These are phyloP conservation scores for Beroe forskalii DNA, from an alignment of 37 sponge, comb jelly and placozoan species.

Conservation along the genomic window DNA sequence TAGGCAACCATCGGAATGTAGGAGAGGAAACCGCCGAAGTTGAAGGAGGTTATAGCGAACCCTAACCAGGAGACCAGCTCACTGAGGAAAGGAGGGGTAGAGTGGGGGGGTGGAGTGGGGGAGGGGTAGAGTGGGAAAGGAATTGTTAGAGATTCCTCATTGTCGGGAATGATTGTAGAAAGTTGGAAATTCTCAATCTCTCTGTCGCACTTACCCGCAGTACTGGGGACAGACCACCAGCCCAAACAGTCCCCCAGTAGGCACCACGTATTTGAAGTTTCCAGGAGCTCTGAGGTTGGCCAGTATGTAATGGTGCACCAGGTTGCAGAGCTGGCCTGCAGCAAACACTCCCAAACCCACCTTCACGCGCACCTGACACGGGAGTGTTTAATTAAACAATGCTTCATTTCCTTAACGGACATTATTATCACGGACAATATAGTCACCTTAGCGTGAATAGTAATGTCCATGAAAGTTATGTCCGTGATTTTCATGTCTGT, in stretches of 20 bases:
- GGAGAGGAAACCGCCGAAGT: neutral
- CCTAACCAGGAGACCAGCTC: conserved; percentile 51
- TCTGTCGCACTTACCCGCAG: conserved; percentile 25
- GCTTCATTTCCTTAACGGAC: too few relatives aligned
- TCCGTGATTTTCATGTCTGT: too few relatives aligned
- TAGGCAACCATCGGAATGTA: conserved; percentile 52
- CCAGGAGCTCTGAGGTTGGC: conserved; percentile 28
- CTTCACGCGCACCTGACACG: conserved; percentile 21
- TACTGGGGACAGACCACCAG: conserved; percentile 60
- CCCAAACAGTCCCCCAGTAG: conserved; percentile 46
- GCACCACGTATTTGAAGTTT: conserved; percentile 4
- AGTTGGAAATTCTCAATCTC: too few relatives aligned
- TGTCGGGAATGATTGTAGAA: too few relatives aligned
- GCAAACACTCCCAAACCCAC: neutral
- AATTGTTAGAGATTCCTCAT: too few relatives aligned
- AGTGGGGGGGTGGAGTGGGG: neutral
- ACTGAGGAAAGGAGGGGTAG: conserved; percentile 1
- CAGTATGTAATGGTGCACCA: conserved; percentile 59
- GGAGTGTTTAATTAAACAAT: too few relatives aligned
- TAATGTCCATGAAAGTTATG: too few relatives aligned
- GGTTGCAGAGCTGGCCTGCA: conserved; percentile 44
- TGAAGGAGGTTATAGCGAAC: neutral
- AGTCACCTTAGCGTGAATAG: too few relatives aligned
- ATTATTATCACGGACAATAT: too few relatives aligned
- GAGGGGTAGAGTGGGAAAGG: neutral